Evolutionary conservation across 2,113 vertebrate genomes (phyloP).

Genomic region (Strix aluco): DNA sequence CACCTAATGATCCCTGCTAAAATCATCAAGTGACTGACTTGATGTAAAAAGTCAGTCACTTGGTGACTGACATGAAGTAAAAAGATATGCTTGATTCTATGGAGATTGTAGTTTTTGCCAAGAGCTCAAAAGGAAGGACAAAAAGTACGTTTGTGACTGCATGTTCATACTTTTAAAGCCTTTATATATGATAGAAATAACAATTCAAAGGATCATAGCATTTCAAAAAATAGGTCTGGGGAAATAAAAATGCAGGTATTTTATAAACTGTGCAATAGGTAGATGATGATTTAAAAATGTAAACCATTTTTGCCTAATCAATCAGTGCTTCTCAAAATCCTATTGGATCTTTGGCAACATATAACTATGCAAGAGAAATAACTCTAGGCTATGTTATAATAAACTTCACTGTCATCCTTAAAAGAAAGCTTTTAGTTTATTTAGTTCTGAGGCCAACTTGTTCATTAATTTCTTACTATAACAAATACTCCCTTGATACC

Average conservation of each 20-base stretch:
- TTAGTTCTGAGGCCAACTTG: neutral
- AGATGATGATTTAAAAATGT: neutral
- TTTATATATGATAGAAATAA: neutral
- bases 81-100: neutral
- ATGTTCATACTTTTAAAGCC: neutral
- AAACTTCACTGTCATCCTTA: neutral
- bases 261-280: neutral
- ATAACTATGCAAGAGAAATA: neutral
- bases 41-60: neutral
- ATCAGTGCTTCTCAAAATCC: neutral
- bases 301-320: neutral
- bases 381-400: neutral
- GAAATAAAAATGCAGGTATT: neutral
- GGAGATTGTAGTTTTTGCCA: neutral
- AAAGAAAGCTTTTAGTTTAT: neutral
- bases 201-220: neutral
- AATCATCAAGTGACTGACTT: neutral
- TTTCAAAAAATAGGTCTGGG: neutral
- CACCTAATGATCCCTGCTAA: neutral
- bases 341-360: neutral
- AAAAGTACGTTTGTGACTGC: accelerated
- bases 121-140: neutral
- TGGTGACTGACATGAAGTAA: neutral
- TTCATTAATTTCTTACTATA: neutral
- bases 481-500: neutral